A percentile compares a stretch with the other conserved stretches of the same genome.
Conservation (phyloP, 2,113 vertebrate genomes). For the Bucco capensis region DNA sequence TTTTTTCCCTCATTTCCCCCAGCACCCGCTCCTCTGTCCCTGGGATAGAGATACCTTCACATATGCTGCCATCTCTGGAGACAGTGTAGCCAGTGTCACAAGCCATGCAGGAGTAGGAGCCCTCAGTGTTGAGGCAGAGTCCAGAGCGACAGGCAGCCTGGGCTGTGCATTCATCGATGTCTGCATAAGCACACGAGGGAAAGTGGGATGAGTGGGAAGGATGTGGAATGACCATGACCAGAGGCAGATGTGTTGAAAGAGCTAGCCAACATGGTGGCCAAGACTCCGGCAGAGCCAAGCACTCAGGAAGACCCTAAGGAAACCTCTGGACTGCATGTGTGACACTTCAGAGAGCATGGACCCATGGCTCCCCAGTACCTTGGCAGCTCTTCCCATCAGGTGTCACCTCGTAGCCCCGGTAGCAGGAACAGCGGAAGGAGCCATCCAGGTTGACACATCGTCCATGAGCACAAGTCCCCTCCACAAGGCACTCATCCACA, state of each 20-base stretch:
- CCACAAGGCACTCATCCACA: conserved; percentile 79
- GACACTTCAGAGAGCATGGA: background rate
- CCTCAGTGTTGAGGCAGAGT: conserved; percentile 84
- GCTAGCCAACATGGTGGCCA: background rate
- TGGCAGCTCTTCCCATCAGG: conserved; percentile 79
- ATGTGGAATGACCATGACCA: background rate
- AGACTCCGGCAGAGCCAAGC: background rate
- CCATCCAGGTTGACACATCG: conserved; percentile 84
- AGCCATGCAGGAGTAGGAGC: conserved; percentile 82
- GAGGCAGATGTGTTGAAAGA: background rate
- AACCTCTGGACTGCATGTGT: background rate
- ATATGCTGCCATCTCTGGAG: conserved; percentile 77
- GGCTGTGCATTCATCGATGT: conserved; percentile 82
- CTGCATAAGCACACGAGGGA: conserved; percentile 66
- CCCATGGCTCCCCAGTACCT: conserved; percentile 59
- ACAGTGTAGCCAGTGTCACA: conserved; percentile 80
- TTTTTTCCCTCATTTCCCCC: background rate
- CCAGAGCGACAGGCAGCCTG: conserved; percentile 73
- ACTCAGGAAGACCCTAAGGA: background rate
- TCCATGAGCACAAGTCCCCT: conserved; percentile 78
- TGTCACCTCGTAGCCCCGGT: conserved; percentile 77
- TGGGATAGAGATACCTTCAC: conserved; percentile 79
- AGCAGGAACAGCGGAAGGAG: conserved; percentile 83
- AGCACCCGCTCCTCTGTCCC: background rate
- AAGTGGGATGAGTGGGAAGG: background rate